phyloP scores from a whole-genome alignment of 2,113 vertebrate species.

The Antigone vipio region DNA sequence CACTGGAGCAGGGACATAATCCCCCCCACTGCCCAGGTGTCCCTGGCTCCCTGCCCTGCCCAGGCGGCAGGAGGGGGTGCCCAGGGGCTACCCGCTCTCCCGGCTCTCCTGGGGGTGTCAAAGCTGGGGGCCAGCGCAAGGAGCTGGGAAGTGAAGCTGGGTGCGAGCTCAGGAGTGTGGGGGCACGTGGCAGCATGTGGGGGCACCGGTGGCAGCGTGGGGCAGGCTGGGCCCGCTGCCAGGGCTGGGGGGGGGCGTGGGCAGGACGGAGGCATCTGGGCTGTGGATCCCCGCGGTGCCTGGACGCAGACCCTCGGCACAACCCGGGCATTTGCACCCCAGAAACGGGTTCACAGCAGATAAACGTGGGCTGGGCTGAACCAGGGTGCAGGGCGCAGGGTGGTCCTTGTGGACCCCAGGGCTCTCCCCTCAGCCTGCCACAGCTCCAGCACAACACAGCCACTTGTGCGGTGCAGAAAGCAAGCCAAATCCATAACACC shows the following conservation, averaged over 20 bases:
- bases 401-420: too few relatives aligned
- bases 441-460: accelerated
- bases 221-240: not conserved
- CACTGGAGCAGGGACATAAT: not conserved
- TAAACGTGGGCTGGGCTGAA: accelerated
- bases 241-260: not conserved
- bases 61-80: not conserved
- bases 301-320: not conserved
- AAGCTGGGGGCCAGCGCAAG: not conserved
- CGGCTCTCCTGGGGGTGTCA: not conserved
- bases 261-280: accelerated
- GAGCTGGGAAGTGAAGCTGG: not conserved
- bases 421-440: not conserved
- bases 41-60: not conserved
- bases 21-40: accelerated
- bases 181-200: accelerated
- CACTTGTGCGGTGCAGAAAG: not conserved
- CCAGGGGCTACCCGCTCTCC: not conserved
- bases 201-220: accelerated
- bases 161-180: not conserved
- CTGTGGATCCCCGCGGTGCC: accelerated
- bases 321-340: accelerated
- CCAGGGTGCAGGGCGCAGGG: accelerated
- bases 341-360: not conserved
- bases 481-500: accelerated